phyloP scores from a whole-genome alignment of 2,113 vertebrate genomes.

The Choloepus hoffmanni region DNA sequence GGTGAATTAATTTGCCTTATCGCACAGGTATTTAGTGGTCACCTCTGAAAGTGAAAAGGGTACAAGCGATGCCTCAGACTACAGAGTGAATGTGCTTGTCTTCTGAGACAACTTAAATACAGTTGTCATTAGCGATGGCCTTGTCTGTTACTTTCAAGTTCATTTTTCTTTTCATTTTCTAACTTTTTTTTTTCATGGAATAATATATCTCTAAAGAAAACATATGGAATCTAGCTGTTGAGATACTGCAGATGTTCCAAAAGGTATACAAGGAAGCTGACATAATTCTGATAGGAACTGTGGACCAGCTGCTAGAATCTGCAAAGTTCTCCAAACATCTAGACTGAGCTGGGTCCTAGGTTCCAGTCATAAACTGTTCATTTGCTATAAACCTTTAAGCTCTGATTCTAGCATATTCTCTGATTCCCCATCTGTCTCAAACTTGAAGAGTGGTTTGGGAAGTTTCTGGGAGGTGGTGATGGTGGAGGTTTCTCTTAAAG shows the following conservation, averaged over 20 bases:
- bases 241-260: constrained; percentile 44
- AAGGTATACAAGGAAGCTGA: constrained; percentile 38
- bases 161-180: constrained; percentile 47
- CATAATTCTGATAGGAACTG: constrained; percentile 6
- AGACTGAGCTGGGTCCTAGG: not conserved
- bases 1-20: not conserved
- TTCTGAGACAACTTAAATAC: not conserved
- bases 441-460: not conserved
- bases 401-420: not conserved
- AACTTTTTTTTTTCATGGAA: not conserved
- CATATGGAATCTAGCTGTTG: constrained; percentile 34
- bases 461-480: not conserved
- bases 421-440: not conserved
- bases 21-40: not conserved
- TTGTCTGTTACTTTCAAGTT: not conserved
- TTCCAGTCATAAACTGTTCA: not conserved
- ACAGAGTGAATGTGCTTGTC: not conserved
- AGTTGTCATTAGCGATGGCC: not conserved
- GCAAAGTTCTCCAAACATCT: constrained; percentile 30
- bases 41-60: not conserved
- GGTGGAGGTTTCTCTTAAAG: not conserved
- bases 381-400: not conserved
- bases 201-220: not conserved
- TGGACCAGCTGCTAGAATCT: constrained; percentile 30
- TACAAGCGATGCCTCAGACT: too few relatives aligned